Base-by-base conservation (phyloP, 1,140 invertebrate species). In the Orius insidiosus region DNA sequence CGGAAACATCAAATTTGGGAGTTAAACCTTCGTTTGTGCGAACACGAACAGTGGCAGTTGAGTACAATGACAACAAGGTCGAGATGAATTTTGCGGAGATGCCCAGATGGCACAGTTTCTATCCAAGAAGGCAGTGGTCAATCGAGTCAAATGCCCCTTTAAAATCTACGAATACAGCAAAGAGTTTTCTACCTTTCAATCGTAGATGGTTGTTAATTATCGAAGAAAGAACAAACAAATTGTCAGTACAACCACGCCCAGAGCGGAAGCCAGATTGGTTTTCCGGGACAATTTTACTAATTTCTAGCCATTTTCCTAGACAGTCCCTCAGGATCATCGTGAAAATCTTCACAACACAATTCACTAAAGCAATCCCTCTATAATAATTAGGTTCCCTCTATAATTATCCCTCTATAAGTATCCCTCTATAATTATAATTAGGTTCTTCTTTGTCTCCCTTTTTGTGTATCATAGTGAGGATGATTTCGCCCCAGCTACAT, bases 121-220 rank as follows among this genome's bases (percentile, higher is more conserved):
- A 24, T 48, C 53, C 54, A 0, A 57, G 40, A 9, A 41, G 33
- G 3, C 14, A 30, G 43, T 59, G 57, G 4, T 32, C 3, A 0
- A 57, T 33, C 0, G 51, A 53, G 10, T 51, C 40, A 47, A 57
- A 57, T 1, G 51, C 53, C 11, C 52, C 38, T 11, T 52, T 48
- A 39, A 54, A 55, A 42, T 57, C 56, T 11, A 57, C 43, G 39
- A 56, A 57, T 3, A 52, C 10, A 2, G 44, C 49, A 32, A 53
- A 57, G 3, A 55, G 18, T 45, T 54, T 45, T 32, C 48, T 30
- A 10, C 40, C 45, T 38, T 19, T 36, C 2, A 41, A 18, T 38
- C 36, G 11, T 15, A 55, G 38, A 34, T 52, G 45, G 1, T 36
- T 14, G 32, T 52, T 46, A 11, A 52, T 47, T 8, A 49, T 13